Evolutionary conservation across 2,113 vertebrate genomes (phyloP), one percentile per base, ranked within the genome.

Genomic region (cattle (Bos taurus)): DNA sequence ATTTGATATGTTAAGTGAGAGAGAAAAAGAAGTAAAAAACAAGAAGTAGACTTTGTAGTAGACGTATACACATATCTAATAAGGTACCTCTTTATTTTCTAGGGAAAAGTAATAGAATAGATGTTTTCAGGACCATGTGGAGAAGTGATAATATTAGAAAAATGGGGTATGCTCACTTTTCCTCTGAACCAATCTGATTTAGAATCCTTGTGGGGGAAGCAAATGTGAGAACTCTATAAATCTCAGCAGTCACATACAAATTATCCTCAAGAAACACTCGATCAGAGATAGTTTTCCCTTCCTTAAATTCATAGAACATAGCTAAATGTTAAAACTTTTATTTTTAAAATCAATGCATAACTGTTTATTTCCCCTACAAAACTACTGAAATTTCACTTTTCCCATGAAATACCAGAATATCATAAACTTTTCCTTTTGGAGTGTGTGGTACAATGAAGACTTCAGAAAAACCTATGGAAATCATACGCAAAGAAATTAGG

Each of bases 121-220:
- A 85, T 98, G 97, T 90, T 96, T 91, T 98, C 96, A 98, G 96
- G 93, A 98, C 98, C 98, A 95, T 98, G 93, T 98, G 97, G 97
- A 98, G 98, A 98, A 98, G 71, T 97, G 97, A 98, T 94, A 97
- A 97, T 97, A 98, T 98, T 98, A 97, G 97, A 98, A 95, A 97
- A 97, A 97, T 97, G 86, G 96, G 97, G 86, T 97, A 98, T 97
- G 93, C 74, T 98, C 98, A 97, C 67, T 95, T 95, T 98, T 95
- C 80, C 91, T 98, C 95, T 91, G 94, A 96, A 97, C 91, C 96
- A 96, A 77, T 90, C 92, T 97, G 95, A 98, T 98, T 98, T 98
- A 98, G 96, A 96, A 98, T 95, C 80, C 91, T 95, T 96, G 84
- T 98, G 96, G 97, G 97, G 97, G 97, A 97, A 98, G 94, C 88